Evolutionary conservation across 2,113 vertebrate genomes (phyloP).

Genomic region (Seriola quinqueradiata): DNA sequence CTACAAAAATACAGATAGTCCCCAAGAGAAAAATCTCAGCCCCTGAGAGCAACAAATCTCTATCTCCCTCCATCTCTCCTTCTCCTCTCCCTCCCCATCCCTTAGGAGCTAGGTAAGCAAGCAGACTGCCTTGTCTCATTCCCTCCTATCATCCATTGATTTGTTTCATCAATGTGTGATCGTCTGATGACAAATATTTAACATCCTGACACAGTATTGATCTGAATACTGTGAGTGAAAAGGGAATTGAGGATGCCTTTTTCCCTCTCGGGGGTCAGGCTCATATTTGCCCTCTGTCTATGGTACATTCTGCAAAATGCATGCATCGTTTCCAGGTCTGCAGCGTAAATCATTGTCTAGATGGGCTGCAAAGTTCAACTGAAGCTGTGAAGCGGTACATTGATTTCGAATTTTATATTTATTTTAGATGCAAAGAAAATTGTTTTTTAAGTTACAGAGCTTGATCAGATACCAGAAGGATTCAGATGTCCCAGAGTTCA

Average conservation of each 20-base stretch:
- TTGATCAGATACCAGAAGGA: background rate
- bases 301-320: slow-evolving; percentile 11
- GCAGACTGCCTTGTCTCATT: slow-evolving; percentile 45
- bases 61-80: slow-evolving; percentile 26
- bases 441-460: background rate
- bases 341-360: background rate
- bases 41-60: slow-evolving; percentile 62
- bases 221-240: slow-evolving; percentile 49
- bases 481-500: background rate
- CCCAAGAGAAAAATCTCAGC: slow-evolving; percentile 55
- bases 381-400: background rate
- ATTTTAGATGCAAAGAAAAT: background rate
- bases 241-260: slow-evolving; percentile 49
- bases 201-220: slow-evolving; percentile 73
- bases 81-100: slow-evolving; percentile 37
- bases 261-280: slow-evolving; percentile 43
- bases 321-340: slow-evolving; percentile 2
- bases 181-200: slow-evolving; percentile 80
- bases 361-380: background rate
- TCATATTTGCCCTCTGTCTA: slow-evolving; percentile 58
- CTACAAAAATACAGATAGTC: slow-evolving; percentile 45
- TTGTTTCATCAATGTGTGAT: slow-evolving; percentile 74
- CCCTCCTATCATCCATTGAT: slow-evolving; percentile 72
- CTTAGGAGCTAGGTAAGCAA: slow-evolving; percentile 60
- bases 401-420: background rate